Percentiles rank a stretch among this genome's conserved stretches.
Conservation (phyloP, 1,140 invertebrate genomes). For the Leptinotarsa undecemlineata region DNA sequence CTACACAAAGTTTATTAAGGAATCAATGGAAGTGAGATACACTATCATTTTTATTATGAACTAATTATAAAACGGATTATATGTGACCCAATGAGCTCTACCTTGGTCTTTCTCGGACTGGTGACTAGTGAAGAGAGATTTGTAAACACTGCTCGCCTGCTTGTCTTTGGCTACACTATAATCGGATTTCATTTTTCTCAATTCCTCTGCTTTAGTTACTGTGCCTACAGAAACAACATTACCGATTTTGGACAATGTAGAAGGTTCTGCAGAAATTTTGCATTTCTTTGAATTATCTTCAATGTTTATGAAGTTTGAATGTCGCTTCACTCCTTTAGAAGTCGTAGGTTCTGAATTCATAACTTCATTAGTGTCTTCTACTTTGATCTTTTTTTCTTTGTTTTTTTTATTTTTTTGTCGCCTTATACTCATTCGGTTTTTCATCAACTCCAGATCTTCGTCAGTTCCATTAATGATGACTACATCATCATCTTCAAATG, state of each 20-base stretch:
- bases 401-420: conserved; percentile 69
- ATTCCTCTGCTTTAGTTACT: conserved; percentile 38
- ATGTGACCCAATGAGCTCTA: conserved; percentile 95
- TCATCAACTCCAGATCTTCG: conserved; percentile 74
- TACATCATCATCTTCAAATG: conserved; percentile 77
- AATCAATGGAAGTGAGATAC: background rate
- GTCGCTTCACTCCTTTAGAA: conserved; percentile 18
- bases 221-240: conserved; percentile 39
- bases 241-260: conserved; percentile 36
- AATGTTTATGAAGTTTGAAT: background rate
- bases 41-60: background rate
- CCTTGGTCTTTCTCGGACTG: conserved; percentile 83
- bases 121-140: conserved; percentile 92
- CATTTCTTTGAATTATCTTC: conserved; percentile 24
- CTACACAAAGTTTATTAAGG: no score
- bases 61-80: conserved; percentile 95
- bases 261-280: conserved; percentile 10
- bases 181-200: conserved; percentile 73
- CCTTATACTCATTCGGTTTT: conserved; percentile 66
- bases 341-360: conserved; percentile 1
- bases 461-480: conserved; percentile 85
- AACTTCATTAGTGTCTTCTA: conserved; percentile 26
- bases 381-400: conserved; percentile 61
- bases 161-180: conserved; percentile 93
- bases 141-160: conserved; percentile 86